Conservation (phyloP, 2,888 invertebrate species). For the Volucella inanis region DNA sequence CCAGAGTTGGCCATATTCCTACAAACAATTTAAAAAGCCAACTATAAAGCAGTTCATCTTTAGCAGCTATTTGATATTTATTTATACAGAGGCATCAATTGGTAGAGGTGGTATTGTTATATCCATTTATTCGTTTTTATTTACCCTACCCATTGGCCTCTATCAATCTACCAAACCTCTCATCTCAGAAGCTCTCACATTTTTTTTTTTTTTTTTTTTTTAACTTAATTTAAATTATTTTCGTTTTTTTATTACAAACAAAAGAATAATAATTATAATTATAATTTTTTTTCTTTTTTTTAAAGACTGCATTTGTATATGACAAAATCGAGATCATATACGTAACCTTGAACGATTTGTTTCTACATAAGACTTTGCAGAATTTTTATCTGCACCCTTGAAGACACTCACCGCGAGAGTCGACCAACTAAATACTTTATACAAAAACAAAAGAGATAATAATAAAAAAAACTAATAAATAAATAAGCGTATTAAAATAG, state of each 20-base stretch:
- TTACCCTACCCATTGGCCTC: too few relatives aligned
- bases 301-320: slow-evolving; percentile 74
- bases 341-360: slow-evolving; percentile 52
- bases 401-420: slow-evolving; percentile 41
- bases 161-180: not conserved
- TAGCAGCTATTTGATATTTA: slow-evolving; percentile 38
- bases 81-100: slow-evolving; percentile 1
- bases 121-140: not conserved
- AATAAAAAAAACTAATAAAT: slow-evolving; percentile 36
- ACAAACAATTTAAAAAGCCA: slow-evolving; percentile 78
- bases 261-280: slow-evolving; percentile 12
- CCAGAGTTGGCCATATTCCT: slow-evolving; percentile 80
- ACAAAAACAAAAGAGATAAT: slow-evolving; percentile 21
- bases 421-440: not conserved
- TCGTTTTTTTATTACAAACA: slow-evolving; percentile 27
- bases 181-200: slow-evolving; percentile 61
- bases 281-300: slow-evolving; percentile 51
- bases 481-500: slow-evolving; percentile 11
- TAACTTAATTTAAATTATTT: slow-evolving; percentile 65
- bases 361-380: slow-evolving; percentile 71
- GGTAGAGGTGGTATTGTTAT: not conserved
- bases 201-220: slow-evolving; percentile 47
- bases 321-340: slow-evolving; percentile 58
- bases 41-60: not conserved
- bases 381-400: slow-evolving; percentile 66